Conservation (phyloP, 2,113 vertebrate species). For the Andinoacara biseriatus region DNA sequence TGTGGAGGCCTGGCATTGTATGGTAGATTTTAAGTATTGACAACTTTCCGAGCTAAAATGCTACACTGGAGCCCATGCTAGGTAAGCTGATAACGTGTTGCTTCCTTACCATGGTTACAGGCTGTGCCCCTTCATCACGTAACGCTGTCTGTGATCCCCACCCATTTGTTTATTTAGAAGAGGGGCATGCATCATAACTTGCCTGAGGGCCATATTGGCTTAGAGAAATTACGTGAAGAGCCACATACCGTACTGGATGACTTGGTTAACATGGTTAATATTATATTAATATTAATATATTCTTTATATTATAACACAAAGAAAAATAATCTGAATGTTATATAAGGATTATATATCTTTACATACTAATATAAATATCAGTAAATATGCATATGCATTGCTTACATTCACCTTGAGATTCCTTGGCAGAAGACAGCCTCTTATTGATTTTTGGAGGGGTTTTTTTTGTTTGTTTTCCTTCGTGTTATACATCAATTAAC, state of each 20-base stretch:
- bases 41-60: background rate
- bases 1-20: background rate
- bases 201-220: background rate
- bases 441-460: background rate
- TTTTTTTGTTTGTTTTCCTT: background rate
- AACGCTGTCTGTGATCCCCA: background rate
- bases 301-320: too few species aligned
- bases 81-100: background rate
- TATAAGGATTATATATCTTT: background rate
- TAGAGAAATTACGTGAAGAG: background rate
- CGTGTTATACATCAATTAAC: background rate
- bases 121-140: background rate
- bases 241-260: background rate
- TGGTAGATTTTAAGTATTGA: background rate
- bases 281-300: too few species aligned
- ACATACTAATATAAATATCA: background rate
- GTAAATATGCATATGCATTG: background rate
- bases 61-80: background rate
- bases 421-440: background rate
- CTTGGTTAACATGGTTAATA: background rate
- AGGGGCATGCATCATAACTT: background rate
- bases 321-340: background rate
- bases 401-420: slow-evolving; percentile 1
- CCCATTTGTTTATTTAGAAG: background rate
- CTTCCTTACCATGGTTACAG: background rate